Conservation (phyloP, 2,797 vertebrate species). For the Gorsachius magnificus region DNA sequence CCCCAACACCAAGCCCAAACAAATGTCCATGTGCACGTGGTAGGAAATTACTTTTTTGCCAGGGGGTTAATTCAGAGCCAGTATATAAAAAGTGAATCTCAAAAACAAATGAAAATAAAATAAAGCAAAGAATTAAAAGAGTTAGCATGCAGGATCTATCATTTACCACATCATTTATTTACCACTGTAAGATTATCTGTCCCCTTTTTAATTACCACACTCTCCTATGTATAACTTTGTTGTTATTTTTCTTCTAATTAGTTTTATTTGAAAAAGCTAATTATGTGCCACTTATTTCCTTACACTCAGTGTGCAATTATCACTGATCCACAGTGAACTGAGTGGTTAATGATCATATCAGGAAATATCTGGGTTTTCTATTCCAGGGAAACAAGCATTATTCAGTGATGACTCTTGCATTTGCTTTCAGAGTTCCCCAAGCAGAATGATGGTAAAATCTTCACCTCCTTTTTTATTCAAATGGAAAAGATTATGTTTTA, state of each 20-base stretch:
- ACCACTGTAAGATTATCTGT: background rate
- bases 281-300: slow-evolving; percentile 28
- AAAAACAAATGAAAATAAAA: background rate
- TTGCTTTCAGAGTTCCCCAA: background rate
- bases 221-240: background rate
- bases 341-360: slow-evolving; percentile 3
- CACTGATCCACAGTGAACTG: background rate
- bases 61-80: background rate
- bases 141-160: background rate
- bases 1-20: background rate
- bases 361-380: background rate
- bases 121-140: background rate
- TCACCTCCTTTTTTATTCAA: background rate
- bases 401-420: background rate
- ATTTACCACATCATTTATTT: background rate
- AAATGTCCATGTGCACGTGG: background rate
- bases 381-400: background rate
- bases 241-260: slow-evolving; percentile 53
- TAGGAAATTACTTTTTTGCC: background rate
- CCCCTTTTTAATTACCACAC: slow-evolving; percentile 30
- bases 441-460: background rate
- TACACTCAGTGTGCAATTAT: slow-evolving; percentile 24
- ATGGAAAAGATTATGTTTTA: background rate
- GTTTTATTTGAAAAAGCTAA: slow-evolving; percentile 52
- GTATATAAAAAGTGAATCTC: background rate